A percentile compares a stretch with the other conserved stretches of the same genome.
These are phyloP conservation scores for Taenaris catops DNA, from an alignment of 2,888 invertebrate genomes.

Conservation along the genomic window DNA sequence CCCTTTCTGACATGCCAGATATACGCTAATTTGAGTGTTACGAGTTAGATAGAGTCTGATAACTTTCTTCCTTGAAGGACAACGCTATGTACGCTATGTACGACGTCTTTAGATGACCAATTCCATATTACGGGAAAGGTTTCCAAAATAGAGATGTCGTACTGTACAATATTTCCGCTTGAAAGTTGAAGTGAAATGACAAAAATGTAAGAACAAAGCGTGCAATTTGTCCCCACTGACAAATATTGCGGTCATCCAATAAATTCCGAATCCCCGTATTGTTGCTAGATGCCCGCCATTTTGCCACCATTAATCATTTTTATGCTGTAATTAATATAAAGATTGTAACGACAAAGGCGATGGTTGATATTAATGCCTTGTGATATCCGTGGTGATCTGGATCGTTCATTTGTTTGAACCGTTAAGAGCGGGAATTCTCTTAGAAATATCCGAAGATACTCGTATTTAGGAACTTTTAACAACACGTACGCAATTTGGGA, in stretches of 20 bases:
- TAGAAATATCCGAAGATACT: no score
- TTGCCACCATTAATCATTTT: conserved; percentile 66
- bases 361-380: conserved; percentile 20
- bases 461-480: no score
- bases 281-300: conserved; percentile 53
- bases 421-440: no score
- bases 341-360: conserved; percentile 52
- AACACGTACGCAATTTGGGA: no score
- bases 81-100: no score
- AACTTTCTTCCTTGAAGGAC: no score
- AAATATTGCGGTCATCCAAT: conserved; percentile 63
- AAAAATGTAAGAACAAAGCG: conserved; percentile 36
- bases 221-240: conserved; percentile 63
- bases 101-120: no score
- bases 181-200: conserved; percentile 18
- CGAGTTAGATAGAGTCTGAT: no score
- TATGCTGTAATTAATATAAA: conserved; percentile 76
- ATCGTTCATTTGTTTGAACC: no score
- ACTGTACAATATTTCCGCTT: not conserved
- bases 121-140: no score
- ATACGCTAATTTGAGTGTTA: no score
- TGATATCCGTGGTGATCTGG: conserved; percentile 20
- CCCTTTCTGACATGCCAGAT: no score
- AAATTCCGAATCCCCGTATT: conserved; percentile 65
- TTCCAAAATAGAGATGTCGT: not conserved